Base-by-base conservation (phyloP, 1,140 invertebrate genomes). In the Drosophila arizonae region DNA sequence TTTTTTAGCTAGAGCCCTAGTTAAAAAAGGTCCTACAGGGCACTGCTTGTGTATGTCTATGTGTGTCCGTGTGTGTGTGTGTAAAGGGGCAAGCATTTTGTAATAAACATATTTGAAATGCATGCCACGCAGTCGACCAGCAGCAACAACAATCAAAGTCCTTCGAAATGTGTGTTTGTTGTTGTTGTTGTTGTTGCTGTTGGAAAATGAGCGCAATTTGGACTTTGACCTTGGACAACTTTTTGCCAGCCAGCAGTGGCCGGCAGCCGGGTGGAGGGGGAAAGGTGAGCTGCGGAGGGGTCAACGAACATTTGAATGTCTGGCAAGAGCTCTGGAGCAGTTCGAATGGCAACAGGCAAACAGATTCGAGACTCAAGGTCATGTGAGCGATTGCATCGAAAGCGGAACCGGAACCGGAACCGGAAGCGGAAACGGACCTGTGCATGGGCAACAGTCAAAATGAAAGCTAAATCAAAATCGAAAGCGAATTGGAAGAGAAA, bases 31-130 rank as follows among this genome's bases (percentile, higher is more conserved):
- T 36, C 15, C 28, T 33, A 9, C 11, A 11, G n/a, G 43, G 9
- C 17, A 39, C 3, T 11, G 8, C 36, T 55, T 6, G 28, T 46
- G 24, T 64, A 39, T 51, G 33, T 56, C 21, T 55, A 41, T 45
- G 5, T 28, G 24, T 4, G 24, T 6, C 10, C 56, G 30, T 48
- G 15, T 55, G 41, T 62, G 24, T 63, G 17, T 54, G 28, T 62
- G 13, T 39, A 60, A 63, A 67, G 74, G 77, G 77, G 63, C 66
- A 81, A 73, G 70, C 73, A 77, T 66, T 76, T 76, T 67, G 79
- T 81, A 81, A 81, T 81, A 70, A 81, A 81, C 79, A 81, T 81
- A 81, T 81, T 81, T 81, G 68, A 73, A 81, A 81, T 81, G 79
- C 77, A 81, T 77, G 79, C 79, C 79, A 80, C 79, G 79, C 78